Conservation (phyloP, 2,797 vertebrate genomes). For the Hippoglossus hippoglossus region DNA sequence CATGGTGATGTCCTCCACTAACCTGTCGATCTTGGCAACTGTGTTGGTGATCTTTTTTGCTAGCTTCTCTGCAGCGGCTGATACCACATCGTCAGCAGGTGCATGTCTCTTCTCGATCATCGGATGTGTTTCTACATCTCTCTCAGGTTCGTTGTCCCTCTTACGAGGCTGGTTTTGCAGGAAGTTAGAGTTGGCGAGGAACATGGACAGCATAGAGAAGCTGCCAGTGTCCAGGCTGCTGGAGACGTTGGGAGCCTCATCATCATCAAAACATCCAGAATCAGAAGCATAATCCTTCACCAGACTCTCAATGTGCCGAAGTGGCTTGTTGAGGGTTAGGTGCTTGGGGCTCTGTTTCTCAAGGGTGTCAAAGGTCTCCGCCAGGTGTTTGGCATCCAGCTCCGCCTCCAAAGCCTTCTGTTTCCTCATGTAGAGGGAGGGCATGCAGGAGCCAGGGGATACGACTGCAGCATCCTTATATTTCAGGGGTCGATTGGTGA, state of each 20-base stretch:
- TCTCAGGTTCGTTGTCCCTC: conserved; percentile 87
- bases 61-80: conserved; percentile 88
- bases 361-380: conserved; percentile 92
- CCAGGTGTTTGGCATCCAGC: conserved; percentile 93
- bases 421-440: conserved; percentile 96
- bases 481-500: conserved; percentile 93
- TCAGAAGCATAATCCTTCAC: conserved; percentile 97
- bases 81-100: conserved; percentile 84
- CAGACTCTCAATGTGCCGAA: conserved; percentile 92
- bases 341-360: conserved; percentile 92
- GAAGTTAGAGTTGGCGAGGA: conserved; percentile 91
- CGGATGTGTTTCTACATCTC: conserved; percentile 77
- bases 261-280: conserved; percentile 97
- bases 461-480: conserved; percentile 92
- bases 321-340: conserved; percentile 87
- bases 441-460: conserved; percentile 94
- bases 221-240: conserved; percentile 90
- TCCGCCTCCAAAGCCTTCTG: conserved; percentile 97
- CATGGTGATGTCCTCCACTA: conserved; percentile 97
- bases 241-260: conserved; percentile 92
- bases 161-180: conserved; percentile 90
- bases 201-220: conserved; percentile 94
- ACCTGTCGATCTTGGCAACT: conserved; percentile 94
- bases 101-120: conserved; percentile 78
- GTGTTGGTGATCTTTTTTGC: conserved; percentile 94